Evolutionary conservation across 1,140 invertebrate species (phyloP).

Genomic region (Drosophila albomicans): DNA sequence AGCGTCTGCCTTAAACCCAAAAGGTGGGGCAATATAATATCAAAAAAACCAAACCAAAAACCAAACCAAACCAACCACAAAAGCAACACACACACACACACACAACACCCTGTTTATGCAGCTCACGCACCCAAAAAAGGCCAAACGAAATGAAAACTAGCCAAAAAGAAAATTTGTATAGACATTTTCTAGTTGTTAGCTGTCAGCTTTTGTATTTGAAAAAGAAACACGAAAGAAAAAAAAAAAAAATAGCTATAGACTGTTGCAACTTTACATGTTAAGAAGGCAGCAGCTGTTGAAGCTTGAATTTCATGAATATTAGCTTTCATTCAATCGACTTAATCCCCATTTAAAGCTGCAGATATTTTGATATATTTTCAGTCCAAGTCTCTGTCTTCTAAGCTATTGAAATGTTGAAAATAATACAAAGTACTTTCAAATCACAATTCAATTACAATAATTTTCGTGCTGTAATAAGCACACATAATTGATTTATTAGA

Average conservation of each 20-base stretch:
- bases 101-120: slow-evolving; percentile 67
- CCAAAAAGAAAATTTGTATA: slow-evolving; percentile 56
- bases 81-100: slow-evolving; percentile 27
- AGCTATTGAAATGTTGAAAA: no score
- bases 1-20: slow-evolving; percentile 48
- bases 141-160: slow-evolving; percentile 44
- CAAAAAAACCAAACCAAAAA: slow-evolving; percentile 53
- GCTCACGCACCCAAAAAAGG: slow-evolving; percentile 61
- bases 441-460: background rate
- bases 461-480: background rate
- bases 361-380: no score
- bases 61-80: slow-evolving; percentile 60
- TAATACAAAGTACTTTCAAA: background rate
- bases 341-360: background rate
- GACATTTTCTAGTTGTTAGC: slow-evolving; percentile 58
- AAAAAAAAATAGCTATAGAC: background rate
- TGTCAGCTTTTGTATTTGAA: slow-evolving; percentile 48
- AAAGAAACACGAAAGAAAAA: slow-evolving; percentile 8
- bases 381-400: no score
- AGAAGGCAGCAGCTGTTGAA: slow-evolving; percentile 6
- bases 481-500: background rate
- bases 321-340: slow-evolving; percentile 3
- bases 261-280: slow-evolving; percentile 23
- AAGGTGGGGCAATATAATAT: slow-evolving; percentile 60
- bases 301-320: slow-evolving; percentile 4